Evolutionary conservation across 2,113 vertebrate species (phyloP).

Genomic region (Herpetotheres cachinnans): DNA sequence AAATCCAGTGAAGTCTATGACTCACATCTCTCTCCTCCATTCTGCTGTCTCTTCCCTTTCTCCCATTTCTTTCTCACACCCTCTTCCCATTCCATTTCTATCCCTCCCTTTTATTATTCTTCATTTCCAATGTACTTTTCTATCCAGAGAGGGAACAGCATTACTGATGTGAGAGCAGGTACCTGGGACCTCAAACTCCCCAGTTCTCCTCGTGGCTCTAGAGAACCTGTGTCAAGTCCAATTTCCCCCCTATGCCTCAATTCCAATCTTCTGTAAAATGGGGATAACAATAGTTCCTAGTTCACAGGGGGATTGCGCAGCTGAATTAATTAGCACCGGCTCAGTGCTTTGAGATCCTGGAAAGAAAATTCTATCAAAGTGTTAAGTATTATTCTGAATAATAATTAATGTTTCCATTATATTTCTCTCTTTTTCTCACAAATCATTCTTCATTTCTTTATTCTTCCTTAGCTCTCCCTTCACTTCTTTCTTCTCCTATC

Average conservation of each 20-base stretch:
- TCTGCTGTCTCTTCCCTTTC: constrained; percentile 13
- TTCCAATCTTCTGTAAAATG: constrained; percentile 5
- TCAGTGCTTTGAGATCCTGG: constrained; percentile 50
- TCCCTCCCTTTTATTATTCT: neutral
- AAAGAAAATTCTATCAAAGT: constrained; percentile 29
- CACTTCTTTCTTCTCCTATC: neutral
- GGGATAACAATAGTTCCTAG: constrained; percentile 1
- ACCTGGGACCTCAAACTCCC: neutral
- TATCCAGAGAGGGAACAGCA: neutral
- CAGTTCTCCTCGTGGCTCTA: neutral
- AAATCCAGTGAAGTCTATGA: constrained; percentile 75
- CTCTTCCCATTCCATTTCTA: neutral
- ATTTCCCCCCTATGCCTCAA: neutral
- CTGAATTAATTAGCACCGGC: constrained; percentile 24
- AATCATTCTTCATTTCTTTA: neutral
- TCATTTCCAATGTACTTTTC: neutral
- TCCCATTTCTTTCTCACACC: neutral
- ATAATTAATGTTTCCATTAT: neutral
- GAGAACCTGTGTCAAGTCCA: constrained; percentile 3
- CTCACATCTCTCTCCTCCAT: constrained; percentile 65
- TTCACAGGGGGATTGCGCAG: neutral
- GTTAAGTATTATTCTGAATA: constrained; percentile 44
- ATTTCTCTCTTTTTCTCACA: neutral
- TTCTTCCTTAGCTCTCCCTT: neutral
- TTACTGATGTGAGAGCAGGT: neutral